Base-by-base conservation (phyloP, 2,113 vertebrate genomes). In the Ardeotis arabs region DNA sequence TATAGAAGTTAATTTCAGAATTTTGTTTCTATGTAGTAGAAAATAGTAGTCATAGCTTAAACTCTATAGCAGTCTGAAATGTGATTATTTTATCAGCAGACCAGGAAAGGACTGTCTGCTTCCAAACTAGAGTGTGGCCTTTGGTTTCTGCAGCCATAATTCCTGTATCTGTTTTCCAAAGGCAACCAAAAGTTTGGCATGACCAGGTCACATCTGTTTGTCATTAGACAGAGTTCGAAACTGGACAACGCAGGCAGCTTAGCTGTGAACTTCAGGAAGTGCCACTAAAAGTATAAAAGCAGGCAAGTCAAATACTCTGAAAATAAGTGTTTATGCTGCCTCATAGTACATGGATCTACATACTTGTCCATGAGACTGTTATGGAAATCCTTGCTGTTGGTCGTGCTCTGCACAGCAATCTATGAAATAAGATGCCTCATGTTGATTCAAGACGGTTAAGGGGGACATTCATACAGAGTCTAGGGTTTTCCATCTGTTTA, bases 171-270 rank as follows among this genome's bases (percentile, higher is more conserved):
- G 39, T 86, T 86, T 88, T 89, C 56, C 22, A 64, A 77, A 90
- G 39, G 47, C 72, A 84, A 47, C 19, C 41, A 50, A 77, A 92
- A 89, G 10, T 72, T 84, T 84, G 47, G 7, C 33, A 39, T 31
- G 63, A 60, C 20, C 44, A 53, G 64, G 52, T 88, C 68, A 78
- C 73, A 74, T 67, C 50, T 90, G 56, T 74, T 87, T 87, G 63
- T 88, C 64, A 12, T 90, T 90, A 91, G 53, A 22, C 33, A 75
- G 28, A 59, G 45, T 83, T 91, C 82, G 89, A 94, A 88, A 90
- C 28, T 22, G 64, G 82, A 81, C 79, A 86, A 50, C 2, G 24
- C 50, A 79, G 45, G 20, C 29, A 81, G 9, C 19, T 74, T 74
- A 63, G 52, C 60, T 89, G 55, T 70, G 74, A 94, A 62, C 77